phyloP scores from a whole-genome alignment of 2,797 vertebrate genomes.

The Enteromius fasciolatus region DNA sequence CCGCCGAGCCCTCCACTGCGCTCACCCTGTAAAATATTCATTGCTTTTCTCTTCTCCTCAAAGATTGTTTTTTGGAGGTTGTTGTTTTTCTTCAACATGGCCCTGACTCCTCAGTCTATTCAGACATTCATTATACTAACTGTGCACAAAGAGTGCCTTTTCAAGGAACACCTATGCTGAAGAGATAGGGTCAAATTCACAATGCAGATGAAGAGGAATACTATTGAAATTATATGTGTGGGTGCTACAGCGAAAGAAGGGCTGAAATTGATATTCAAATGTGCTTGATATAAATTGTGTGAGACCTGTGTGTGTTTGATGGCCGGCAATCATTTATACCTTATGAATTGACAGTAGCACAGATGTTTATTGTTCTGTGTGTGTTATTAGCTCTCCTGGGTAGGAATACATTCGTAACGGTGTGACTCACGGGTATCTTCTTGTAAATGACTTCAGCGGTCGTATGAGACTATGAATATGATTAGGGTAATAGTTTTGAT shows the following conservation, averaged over 20 bases:
- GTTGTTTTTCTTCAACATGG: slow-evolving; percentile 48
- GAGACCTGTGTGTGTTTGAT: slow-evolving; percentile 36
- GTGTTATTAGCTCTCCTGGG: slow-evolving; percentile 22
- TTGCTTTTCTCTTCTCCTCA: slow-evolving; percentile 64
- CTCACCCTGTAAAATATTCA: slow-evolving; percentile 77
- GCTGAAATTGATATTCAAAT: slow-evolving; percentile 62
- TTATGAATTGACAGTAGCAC: slow-evolving; percentile 6
- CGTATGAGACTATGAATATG: slow-evolving; percentile 17
- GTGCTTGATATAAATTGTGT: slow-evolving; percentile 61
- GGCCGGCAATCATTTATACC: not conserved
- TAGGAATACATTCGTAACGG: slow-evolving; percentile 11
- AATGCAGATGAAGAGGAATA: slow-evolving; percentile 7
- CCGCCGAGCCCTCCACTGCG: slow-evolving; percentile 64
- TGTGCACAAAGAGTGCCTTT: slow-evolving; percentile 25
- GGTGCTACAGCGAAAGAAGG: not conserved
- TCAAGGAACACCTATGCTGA: slow-evolving; percentile 15
- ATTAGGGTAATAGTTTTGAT: slow-evolving; percentile 24
- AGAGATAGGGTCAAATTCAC: not conserved
- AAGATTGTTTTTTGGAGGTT: slow-evolving; percentile 52
- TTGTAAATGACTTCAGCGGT: slow-evolving; percentile 16
- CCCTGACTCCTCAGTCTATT: slow-evolving; percentile 18
- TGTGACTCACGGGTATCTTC: slow-evolving; percentile 1
- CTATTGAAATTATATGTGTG: not conserved
- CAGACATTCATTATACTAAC: slow-evolving; percentile 10
- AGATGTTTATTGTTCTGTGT: slow-evolving; percentile 29